Evolutionary conservation across 2,888 invertebrate genomes (phyloP).

Genomic region (Lathronympha strigana): DNA sequence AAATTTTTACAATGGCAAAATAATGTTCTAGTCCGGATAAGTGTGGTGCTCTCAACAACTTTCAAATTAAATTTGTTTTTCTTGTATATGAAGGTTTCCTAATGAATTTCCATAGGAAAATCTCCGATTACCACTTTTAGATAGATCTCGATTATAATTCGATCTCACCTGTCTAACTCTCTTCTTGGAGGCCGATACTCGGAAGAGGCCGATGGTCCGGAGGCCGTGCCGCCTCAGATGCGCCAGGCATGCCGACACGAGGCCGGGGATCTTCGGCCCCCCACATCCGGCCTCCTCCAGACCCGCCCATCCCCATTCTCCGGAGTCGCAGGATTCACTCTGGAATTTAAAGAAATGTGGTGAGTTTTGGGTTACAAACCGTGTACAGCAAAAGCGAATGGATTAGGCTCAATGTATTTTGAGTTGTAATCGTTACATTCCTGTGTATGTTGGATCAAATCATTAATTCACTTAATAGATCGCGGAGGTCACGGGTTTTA

Average conservation of each 20-base stretch:
- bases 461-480: too few relatives aligned
- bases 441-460: too few relatives aligned
- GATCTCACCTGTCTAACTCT: conserved; percentile 91
- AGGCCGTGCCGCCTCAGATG: conserved; percentile 93
- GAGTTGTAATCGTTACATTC: too few relatives aligned
- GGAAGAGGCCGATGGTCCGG: conserved; percentile 94
- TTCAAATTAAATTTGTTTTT: too few relatives aligned
- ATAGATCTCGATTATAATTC: neutral
- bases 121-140: neutral
- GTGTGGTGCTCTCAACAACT: too few relatives aligned
- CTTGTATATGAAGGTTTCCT: too few relatives aligned
- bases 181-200: conserved; percentile 96
- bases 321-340: conserved; percentile 92
- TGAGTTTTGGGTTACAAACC: neutral
- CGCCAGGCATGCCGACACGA: conserved; percentile 91
- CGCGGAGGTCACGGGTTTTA: too few relatives aligned
- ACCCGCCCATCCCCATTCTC: conserved; percentile 84
- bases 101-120: too few relatives aligned
- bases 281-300: conserved; percentile 82
- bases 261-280: conserved; percentile 87
- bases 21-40: too few relatives aligned
- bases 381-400: neutral
- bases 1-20: too few relatives aligned
- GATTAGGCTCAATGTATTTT: neutral
- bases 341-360: conserved; percentile 69